These are phyloP conservation scores for Flabesymbios commensalis DNA, from an alignment of 2,888 invertebrate genomes.

Conservation along the genomic window DNA sequence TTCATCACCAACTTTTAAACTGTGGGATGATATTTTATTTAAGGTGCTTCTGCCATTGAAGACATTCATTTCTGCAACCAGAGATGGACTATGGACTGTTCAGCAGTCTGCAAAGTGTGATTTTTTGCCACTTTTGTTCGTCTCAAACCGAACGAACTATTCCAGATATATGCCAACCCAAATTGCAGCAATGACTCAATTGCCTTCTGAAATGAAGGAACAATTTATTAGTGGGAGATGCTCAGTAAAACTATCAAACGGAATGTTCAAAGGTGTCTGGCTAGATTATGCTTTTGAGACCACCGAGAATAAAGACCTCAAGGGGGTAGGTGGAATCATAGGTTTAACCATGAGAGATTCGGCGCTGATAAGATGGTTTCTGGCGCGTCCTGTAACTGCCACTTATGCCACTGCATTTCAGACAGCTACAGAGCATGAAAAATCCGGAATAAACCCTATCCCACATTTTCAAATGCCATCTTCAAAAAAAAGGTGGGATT, in stretches of 20 bases:
- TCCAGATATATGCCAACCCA: no score
- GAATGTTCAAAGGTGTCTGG: no score
- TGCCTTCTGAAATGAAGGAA: background rate
- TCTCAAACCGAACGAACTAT: background rate
- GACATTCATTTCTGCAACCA: background rate
- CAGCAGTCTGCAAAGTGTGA: background rate
- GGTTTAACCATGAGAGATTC: background rate
- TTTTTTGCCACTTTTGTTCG: slow-evolving; percentile 4
- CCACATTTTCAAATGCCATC: no score
- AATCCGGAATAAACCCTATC: no score
- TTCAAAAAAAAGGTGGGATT: no score
- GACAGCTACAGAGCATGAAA: no score
- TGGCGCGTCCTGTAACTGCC: slow-evolving; percentile 1
- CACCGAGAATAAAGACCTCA: slow-evolving; percentile 5
- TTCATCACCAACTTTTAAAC: background rate
- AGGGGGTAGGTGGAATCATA: no score
- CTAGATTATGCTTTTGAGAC: no score
- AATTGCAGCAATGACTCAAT: no score
- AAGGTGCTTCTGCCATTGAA: background rate
- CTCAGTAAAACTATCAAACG: background rate
- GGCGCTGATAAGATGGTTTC: background rate
- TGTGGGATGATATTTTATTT: background rate
- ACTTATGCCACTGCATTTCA: background rate
- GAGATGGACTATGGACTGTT: no score
- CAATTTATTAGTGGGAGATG: no score